These are phyloP conservation scores for Centrocercus urophasianus DNA, from an alignment of 2,113 vertebrate species.

Conservation along the genomic window DNA sequence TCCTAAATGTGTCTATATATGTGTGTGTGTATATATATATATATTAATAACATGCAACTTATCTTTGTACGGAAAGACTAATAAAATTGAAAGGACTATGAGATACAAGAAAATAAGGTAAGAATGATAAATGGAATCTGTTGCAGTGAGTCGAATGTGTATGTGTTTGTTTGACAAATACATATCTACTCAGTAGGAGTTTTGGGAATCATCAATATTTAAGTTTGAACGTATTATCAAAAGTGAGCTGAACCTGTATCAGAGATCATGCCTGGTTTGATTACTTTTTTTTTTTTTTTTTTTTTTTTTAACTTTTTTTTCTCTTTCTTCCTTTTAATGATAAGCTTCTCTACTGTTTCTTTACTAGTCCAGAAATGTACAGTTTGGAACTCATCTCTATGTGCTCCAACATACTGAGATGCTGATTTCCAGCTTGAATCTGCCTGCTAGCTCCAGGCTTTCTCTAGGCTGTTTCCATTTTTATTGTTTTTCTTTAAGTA, in stretches of 20 bases:
- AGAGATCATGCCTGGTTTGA: not conserved
- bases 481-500: not conserved
- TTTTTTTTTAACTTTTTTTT: not conserved
- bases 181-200: rapidly evolving
- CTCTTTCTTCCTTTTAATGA: not conserved
- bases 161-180: not conserved
- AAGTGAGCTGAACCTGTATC: not conserved
- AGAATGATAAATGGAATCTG: not conserved
- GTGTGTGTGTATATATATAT: not conserved
- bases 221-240: not conserved
- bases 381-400: not conserved
- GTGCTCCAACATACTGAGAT: not conserved
- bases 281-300: not conserved
- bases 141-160: not conserved
- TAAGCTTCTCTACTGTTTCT: not conserved
- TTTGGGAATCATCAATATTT: not conserved
- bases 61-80: not conserved
- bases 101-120: not conserved
- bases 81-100: not conserved
- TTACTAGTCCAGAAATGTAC: not conserved
- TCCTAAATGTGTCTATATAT: not conserved
- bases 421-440: not conserved
- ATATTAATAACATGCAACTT: not conserved
- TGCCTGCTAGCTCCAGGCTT: not conserved
- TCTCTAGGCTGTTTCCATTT: not conserved